Percentiles rank a stretch among this genome's conserved stretches.
Evolutionary conservation across 1,140 invertebrate species (phyloP).

Genomic region (Cecropterus lyciades): DNA sequence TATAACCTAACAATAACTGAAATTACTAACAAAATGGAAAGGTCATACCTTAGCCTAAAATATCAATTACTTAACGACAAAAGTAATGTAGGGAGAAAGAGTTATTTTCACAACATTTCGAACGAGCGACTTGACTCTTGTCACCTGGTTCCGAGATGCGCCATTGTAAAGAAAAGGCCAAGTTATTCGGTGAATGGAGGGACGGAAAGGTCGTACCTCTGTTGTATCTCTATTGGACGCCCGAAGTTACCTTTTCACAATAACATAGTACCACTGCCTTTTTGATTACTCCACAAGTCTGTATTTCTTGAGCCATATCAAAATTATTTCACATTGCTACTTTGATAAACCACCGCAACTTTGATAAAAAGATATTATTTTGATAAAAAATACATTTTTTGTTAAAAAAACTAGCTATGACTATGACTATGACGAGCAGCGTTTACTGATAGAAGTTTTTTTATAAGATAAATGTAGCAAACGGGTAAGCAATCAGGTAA

Average conservation of each 20-base stretch:
- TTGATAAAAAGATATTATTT: neutral
- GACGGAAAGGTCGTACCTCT: slow-evolving; percentile 60
- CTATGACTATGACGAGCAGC: no score
- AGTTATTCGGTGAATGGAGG: slow-evolving; percentile 59
- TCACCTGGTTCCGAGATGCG: slow-evolving; percentile 39
- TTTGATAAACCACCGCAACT: no score
- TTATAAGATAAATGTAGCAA: no score
- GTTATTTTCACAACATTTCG: slow-evolving; percentile 4
- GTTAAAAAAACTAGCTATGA: no score
- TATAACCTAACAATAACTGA: no score
- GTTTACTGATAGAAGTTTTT: no score
- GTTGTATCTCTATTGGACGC: slow-evolving; percentile 57
- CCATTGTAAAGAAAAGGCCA: slow-evolving; percentile 59
- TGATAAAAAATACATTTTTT: no score
- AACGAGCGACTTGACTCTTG: slow-evolving; percentile 30
- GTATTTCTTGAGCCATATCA: slow-evolving; percentile 8
- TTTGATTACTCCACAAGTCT: slow-evolving; percentile 42
- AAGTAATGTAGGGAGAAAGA: neutral
- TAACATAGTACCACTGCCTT: slow-evolving; percentile 52
- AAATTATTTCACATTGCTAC: neutral
- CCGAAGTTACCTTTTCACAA: slow-evolving; percentile 52
- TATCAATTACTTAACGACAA: no score
- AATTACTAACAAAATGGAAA: no score
- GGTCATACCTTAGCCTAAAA: no score
- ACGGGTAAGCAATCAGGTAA: no score